phyloP scores from a whole-genome alignment of 2,888 invertebrate species.

The Plemyria rubiginata region DNA sequence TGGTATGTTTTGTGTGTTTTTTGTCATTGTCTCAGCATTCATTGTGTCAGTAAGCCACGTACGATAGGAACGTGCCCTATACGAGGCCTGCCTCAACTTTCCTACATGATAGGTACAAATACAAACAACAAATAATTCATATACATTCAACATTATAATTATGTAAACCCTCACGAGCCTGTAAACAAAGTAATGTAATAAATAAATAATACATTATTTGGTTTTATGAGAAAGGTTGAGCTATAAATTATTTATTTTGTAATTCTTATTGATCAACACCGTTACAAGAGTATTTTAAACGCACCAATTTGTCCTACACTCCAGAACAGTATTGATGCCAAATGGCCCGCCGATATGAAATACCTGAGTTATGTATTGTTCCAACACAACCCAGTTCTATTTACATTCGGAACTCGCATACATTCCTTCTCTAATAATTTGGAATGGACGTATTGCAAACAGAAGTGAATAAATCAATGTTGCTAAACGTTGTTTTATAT shows the following conservation, averaged over 20 bases:
- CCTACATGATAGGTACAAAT: too few species aligned
- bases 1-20: too few species aligned
- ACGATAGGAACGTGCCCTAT: too few species aligned
- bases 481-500: slow-evolving; percentile 3
- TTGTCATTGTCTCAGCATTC: too few species aligned
- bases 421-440: slow-evolving; percentile 45
- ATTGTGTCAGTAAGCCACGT: too few species aligned
- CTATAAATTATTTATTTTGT: background rate
- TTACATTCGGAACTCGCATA: slow-evolving; percentile 47
- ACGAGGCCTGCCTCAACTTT: too few species aligned
- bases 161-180: too few species aligned
- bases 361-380: slow-evolving; percentile 46
- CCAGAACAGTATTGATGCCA: slow-evolving; percentile 40
- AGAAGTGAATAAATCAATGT: slow-evolving; percentile 47
- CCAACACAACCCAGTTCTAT: slow-evolving; percentile 48
- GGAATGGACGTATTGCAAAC: slow-evolving; percentile 51
- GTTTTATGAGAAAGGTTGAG: background rate
- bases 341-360: slow-evolving; percentile 41
- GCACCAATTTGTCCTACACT: slow-evolving; percentile 33
- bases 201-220: too few species aligned
- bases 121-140: too few species aligned
- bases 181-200: too few species aligned
- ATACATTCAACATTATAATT: too few species aligned
- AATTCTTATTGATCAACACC: slow-evolving; percentile 19
- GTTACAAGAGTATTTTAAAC: slow-evolving; percentile 21